A percentile compares a stretch with the other conserved stretches of the same genome.
phyloP scores from a whole-genome alignment of 92 coral and sea anemone genomes.

The Palythoa grandis region DNA sequence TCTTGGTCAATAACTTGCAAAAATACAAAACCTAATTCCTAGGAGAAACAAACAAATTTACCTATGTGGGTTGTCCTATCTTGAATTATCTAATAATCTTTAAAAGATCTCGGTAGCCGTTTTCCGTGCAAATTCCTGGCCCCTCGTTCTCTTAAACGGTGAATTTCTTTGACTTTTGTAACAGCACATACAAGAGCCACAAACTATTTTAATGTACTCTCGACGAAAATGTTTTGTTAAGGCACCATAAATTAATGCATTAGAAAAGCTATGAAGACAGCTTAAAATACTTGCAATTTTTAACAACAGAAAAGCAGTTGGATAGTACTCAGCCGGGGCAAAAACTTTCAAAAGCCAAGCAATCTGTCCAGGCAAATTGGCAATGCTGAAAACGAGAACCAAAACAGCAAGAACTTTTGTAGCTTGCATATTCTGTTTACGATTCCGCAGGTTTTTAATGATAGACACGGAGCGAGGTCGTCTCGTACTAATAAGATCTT shows the following conservation, averaged over 20 bases:
- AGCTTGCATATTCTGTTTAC: conserved; percentile 37
- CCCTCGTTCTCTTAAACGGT: not conserved
- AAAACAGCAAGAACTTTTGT: conserved; percentile 31
- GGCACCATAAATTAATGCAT: conserved; percentile 43
- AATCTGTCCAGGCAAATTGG: conserved; percentile 36
- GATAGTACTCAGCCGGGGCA: not conserved
- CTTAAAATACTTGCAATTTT: conserved; percentile 24
- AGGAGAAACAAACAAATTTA: too few species aligned
- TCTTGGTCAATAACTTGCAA: too few species aligned
- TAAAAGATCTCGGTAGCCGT: not conserved
- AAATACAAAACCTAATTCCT: too few species aligned
- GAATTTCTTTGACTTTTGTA: not conserved
- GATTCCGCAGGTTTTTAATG: conserved; percentile 11
- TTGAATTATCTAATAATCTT: too few species aligned
- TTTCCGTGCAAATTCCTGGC: not conserved
- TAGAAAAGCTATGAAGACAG: conserved; percentile 39
- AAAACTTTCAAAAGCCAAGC: conserved; percentile 28
- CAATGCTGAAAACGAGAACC: conserved; percentile 18
- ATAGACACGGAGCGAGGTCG: conserved; percentile 20
- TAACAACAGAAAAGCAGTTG: conserved; percentile 16
- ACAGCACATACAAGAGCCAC: conserved; percentile 13
- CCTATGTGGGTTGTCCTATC: too few species aligned
- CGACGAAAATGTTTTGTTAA: conserved; percentile 29
- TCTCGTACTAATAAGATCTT: not conserved
- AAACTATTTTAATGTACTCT: conserved; percentile 26